Percentiles rank a stretch among this genome's conserved stretches.
phyloP scores from a whole-genome alignment of 2,797 vertebrate species.

The Aythya fuligula region DNA sequence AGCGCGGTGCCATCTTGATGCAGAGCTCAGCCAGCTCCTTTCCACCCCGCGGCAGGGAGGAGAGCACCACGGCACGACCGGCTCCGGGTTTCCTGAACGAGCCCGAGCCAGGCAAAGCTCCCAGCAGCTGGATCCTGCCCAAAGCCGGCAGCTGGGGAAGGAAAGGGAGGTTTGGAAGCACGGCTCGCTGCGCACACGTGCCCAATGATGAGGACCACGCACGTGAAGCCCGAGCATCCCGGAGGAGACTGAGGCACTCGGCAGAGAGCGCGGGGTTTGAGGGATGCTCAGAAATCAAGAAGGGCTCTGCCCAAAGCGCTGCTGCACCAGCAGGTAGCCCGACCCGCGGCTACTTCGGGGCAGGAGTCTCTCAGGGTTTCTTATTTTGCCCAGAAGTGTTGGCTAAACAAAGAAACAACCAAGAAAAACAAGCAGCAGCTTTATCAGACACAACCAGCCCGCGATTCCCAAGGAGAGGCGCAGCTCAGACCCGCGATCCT shows the following conservation, averaged over 20 bases:
- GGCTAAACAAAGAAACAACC: not conserved
- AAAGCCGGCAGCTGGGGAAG: not conserved
- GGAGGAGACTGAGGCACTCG: not conserved
- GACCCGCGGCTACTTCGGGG: rapidly evolving
- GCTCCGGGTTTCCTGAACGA: not conserved
- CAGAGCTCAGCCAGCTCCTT: not conserved
- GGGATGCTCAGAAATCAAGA: not conserved
- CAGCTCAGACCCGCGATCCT: conserved; percentile 3
- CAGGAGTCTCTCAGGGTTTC: not conserved
- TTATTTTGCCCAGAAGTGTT: not conserved
- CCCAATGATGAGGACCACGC: rapidly evolving
- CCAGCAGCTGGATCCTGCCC: not conserved
- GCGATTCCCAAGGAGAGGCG: not conserved
- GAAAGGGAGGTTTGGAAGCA: not conserved
- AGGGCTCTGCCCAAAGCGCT: not conserved
- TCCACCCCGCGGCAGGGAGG: not conserved
- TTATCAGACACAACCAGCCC: not conserved
- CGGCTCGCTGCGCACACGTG: not conserved
- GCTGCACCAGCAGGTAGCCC: not conserved
- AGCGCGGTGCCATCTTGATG: not conserved
- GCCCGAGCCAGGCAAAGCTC: not conserved
- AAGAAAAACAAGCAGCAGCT: not conserved
- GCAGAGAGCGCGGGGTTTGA: not conserved
- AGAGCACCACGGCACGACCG: not conserved
- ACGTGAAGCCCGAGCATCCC: rapidly evolving